phyloP scores from a whole-genome alignment of 2,888 invertebrate genomes.

The Caenorhabditis japonica region DNA sequence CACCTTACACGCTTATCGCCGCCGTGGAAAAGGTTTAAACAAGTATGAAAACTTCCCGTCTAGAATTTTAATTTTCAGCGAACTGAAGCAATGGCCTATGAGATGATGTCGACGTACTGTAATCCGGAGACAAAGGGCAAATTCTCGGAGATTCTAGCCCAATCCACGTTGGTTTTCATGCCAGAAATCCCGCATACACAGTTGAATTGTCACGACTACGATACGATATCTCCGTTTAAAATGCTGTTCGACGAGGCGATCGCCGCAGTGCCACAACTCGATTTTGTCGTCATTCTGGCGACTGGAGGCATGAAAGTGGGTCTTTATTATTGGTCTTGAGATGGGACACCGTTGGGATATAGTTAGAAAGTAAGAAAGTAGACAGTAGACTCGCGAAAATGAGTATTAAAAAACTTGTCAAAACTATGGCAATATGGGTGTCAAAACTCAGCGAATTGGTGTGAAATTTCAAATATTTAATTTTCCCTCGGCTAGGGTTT shows the following conservation, averaged over 20 bases:
- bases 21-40: conserved; percentile 67
- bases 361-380: too few species aligned
- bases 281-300: conserved; percentile 69
- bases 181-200: conserved; percentile 76
- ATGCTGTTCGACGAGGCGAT: conserved; percentile 63
- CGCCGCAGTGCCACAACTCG: conserved; percentile 65
- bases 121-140: conserved; percentile 39
- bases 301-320: conserved; percentile 72
- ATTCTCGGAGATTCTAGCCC: conserved; percentile 43
- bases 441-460: too few species aligned
- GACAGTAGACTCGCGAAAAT: too few species aligned
- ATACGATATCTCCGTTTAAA: conserved; percentile 72
- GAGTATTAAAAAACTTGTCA: too few species aligned
- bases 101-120: conserved; percentile 64
- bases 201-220: conserved; percentile 75
- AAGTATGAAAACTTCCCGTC: not conserved
- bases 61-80: conserved; percentile 56
- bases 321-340: too few species aligned
- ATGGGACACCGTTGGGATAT: too few species aligned
- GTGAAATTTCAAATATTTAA: too few species aligned
- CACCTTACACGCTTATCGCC: conserved; percentile 72
- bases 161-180: conserved; percentile 69
- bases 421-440: too few species aligned
- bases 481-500: too few species aligned
- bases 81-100: conserved; percentile 73